Base-by-base conservation (phyloP, 2,113 vertebrate species). In the Gallinago jamesoni region DNA sequence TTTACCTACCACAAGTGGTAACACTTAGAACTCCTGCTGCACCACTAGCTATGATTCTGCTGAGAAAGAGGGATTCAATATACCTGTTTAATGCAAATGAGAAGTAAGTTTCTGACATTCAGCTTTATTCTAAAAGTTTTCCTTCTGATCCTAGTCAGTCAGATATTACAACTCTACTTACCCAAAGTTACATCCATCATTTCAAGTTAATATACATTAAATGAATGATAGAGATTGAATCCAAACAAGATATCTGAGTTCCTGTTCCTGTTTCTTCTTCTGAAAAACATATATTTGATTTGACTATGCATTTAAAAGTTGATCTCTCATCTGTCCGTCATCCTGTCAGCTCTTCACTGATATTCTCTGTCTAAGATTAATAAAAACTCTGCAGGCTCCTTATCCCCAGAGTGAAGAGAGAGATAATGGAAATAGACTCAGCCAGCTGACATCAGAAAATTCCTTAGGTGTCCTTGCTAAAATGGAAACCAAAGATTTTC, bases 261-360 rank as follows among this genome's bases (percentile, higher is more conserved):
- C 60, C 57, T 79, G 37, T 53, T 85, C 66, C 39, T n/a, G 8
- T 72, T 93, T 87, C 66, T 81, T 56, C 35, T 73, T 72, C 78
- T 84, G 37, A 57, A 91, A 72, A 94, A 83, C 41, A 59, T 62
- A 30, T 41, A 96, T 84, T 89, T 90, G 81, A 91, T 95, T 85
- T 91, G 78, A 91, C 81, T 95, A 11, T 11, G 25, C 55, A 91
- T 94, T 91, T 91, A 91, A 47, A 84, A 70, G 50, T 33, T 89
- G 74, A 87, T 89, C 60, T 80, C 45, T 72, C 0, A 0, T 91
- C 87, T 95, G 90, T 72, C 91, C 96, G 59, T 93, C 87, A 79
- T 60, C 43, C 48, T 96, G 87, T 70, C 84, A 90, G 63, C 57
- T 43, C 70, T 93, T 80, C 75, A 48, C 27, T 93, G 74, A 73